Conservation (phyloP, 2,888 invertebrate genomes). For the Aphodius sticticus region DNA sequence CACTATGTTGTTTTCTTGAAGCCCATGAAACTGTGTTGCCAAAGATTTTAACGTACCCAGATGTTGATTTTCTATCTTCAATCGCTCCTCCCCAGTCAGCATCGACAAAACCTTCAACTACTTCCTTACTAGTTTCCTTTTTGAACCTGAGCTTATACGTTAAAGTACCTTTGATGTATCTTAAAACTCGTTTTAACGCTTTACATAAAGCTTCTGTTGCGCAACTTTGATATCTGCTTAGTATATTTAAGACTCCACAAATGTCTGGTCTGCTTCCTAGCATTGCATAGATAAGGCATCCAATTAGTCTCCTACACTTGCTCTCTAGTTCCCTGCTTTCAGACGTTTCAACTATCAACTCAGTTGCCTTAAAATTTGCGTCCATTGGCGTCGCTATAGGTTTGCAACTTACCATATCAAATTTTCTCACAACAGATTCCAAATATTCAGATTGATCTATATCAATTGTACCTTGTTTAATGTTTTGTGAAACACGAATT, state of each 20-base stretch:
- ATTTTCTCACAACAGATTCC: background rate
- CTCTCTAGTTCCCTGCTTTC: conserved; percentile 23
- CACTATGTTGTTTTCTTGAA: conserved; percentile 49
- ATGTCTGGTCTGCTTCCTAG: conserved; percentile 27
- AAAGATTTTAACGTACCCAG: conserved; percentile 47
- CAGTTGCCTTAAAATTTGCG: background rate
- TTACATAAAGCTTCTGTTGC: conserved; percentile 30
- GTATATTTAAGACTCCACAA: conserved; percentile 17
- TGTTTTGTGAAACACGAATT: conserved; percentile 18
- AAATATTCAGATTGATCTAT: conserved; percentile 21
- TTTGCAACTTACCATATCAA: conserved; percentile 27
- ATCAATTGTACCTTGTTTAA: background rate
- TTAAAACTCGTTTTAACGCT: conserved; percentile 39
- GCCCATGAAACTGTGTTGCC: conserved; percentile 49
- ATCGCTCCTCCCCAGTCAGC: conserved; percentile 49
- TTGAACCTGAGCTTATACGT: conserved; percentile 32
- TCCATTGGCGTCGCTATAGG: conserved; percentile 22
- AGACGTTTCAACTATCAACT: background rate
- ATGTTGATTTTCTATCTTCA: conserved; percentile 48
- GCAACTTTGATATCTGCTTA: conserved; percentile 30
- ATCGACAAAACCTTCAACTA: conserved; percentile 45
- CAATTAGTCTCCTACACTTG: conserved; percentile 21
- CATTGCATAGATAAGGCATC: conserved; percentile 31
- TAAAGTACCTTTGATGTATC: conserved; percentile 40
- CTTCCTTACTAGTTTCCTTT: conserved; percentile 10